A percentile compares a stretch with the other conserved stretches of the same genome.
These are phyloP conservation scores for Takifugu bimaculatus DNA, from an alignment of 2,113 vertebrate species.

Conservation along the genomic window DNA sequence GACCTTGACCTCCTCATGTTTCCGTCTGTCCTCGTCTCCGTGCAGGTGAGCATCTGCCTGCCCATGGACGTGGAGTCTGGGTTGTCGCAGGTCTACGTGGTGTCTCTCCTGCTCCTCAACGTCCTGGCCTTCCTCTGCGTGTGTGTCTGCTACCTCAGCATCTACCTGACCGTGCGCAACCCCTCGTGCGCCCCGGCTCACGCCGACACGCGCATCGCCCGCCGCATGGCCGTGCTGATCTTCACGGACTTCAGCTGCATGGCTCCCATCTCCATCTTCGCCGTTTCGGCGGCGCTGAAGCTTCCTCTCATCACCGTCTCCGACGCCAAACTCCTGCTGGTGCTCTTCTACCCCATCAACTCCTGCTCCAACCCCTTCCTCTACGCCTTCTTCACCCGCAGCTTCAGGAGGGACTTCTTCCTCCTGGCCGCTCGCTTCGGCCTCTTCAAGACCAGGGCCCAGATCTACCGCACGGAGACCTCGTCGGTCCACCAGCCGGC, in stretches of 20 bases:
- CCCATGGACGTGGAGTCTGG: slow-evolving; percentile 91
- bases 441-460: slow-evolving; percentile 82
- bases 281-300: slow-evolving; percentile 90
- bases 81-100: slow-evolving; percentile 82
- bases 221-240: slow-evolving; percentile 93
- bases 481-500: slow-evolving; percentile 82
- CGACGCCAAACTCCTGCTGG: slow-evolving; percentile 90
- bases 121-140: slow-evolving; percentile 87
- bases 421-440: slow-evolving; percentile 88
- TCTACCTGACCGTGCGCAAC: slow-evolving; percentile 89
- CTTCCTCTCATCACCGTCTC: slow-evolving; percentile 91
- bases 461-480: slow-evolving; percentile 89
- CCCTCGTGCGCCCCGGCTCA: slow-evolving; percentile 80
- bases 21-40: neutral
- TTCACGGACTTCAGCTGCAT: slow-evolving; percentile 97
- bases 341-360: slow-evolving; percentile 96
- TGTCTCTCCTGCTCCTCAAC: slow-evolving; percentile 86
- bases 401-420: slow-evolving; percentile 93
- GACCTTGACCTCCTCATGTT: neutral
- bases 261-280: slow-evolving; percentile 98
- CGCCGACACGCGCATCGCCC: slow-evolving; percentile 87
- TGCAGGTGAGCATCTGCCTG: slow-evolving; percentile 86
- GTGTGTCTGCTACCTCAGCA: slow-evolving; percentile 88
- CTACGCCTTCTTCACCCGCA: slow-evolving; percentile 93
- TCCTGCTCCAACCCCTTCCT: slow-evolving; percentile 96